A percentile compares a stretch with the other conserved stretches of the same genome.
Evolutionary conservation across 2,113 vertebrate species (phyloP).

Genomic region (Odocoileus hemionus): DNA sequence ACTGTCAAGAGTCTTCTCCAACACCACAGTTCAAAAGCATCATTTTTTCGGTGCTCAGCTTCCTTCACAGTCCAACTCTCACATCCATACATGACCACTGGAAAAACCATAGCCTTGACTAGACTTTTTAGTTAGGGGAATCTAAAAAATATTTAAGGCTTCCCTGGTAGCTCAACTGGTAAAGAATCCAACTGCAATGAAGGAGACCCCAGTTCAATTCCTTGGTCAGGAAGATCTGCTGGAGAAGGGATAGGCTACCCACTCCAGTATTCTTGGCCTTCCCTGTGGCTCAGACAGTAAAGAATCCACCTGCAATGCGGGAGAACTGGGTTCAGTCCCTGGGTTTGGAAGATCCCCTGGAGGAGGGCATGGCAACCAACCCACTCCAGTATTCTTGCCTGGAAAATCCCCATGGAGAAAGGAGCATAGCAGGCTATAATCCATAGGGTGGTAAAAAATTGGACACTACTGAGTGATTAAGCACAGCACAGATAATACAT

Average conservation of each 20-base stretch:
- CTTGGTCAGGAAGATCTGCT: not conserved
- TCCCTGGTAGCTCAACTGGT: not conserved
- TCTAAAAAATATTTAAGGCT: not conserved
- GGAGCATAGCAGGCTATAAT: not conserved
- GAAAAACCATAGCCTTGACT: too few species aligned
- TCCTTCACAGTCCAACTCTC: too few species aligned
- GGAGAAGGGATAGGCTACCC: not conserved
- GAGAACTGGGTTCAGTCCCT: not conserved
- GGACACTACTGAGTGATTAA: not conserved
- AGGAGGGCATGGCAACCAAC: not conserved
- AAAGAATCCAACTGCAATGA: not conserved
- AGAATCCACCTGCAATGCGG: not conserved
- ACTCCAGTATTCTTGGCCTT: not conserved
- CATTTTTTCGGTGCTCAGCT: too few species aligned
- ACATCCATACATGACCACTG: too few species aligned
- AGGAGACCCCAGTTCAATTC: not conserved
- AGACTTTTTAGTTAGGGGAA: not conserved
- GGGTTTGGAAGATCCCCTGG: not conserved
- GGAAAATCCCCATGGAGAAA: not conserved
- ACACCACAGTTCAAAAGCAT: too few species aligned
- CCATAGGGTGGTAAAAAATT: not conserved
- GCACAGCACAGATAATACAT: not conserved
- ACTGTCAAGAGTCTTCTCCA: too few species aligned
- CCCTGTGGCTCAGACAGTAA: not conserved
- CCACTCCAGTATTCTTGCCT: not conserved